Conservation (phyloP, 1,140 invertebrate genomes). For the Hermetia illucens region DNA sequence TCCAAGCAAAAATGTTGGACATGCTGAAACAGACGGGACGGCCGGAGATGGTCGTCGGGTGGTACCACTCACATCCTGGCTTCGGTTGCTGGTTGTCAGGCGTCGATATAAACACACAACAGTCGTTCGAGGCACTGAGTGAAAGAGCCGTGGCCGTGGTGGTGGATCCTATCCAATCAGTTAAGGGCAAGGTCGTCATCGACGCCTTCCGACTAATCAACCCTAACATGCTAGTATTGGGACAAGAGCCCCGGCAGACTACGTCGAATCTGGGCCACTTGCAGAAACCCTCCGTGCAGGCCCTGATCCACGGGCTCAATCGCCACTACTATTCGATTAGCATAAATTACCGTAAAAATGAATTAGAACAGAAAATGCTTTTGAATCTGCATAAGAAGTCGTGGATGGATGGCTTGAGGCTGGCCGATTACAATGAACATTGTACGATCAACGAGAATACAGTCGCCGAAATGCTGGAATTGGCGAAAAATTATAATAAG, state of each 20-base stretch:
- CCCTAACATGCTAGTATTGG: constrained; percentile 97
- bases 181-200: constrained; percentile 94
- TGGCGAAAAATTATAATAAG: constrained; percentile 98
- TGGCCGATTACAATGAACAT: constrained; percentile 91
- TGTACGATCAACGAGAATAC: constrained; percentile 83
- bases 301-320: constrained; percentile 96
- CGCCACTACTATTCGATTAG: constrained; percentile 99
- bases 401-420: constrained; percentile 95
- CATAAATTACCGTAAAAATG: constrained; percentile 99
- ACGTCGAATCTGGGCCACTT: constrained; percentile 98
- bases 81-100: constrained; percentile 99
- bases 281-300: constrained; percentile 98
- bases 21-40: constrained; percentile 98
- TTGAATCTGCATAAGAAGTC: constrained; percentile 98
- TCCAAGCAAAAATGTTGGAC: constrained; percentile 99
- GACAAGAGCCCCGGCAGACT: constrained; percentile 96
- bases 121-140: constrained; percentile 96
- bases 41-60: constrained; percentile 99
- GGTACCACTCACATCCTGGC: constrained; percentile 99
- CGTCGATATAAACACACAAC: constrained; percentile 99
- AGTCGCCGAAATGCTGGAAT: constrained; percentile 90
- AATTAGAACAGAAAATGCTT: constrained; percentile 98
- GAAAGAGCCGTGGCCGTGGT: constrained; percentile 98
- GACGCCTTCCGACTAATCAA: constrained; percentile 95
- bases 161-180: constrained; percentile 98